Base-by-base conservation (phyloP, 2,888 invertebrate genomes). In the Rhagonycha lutea region DNA sequence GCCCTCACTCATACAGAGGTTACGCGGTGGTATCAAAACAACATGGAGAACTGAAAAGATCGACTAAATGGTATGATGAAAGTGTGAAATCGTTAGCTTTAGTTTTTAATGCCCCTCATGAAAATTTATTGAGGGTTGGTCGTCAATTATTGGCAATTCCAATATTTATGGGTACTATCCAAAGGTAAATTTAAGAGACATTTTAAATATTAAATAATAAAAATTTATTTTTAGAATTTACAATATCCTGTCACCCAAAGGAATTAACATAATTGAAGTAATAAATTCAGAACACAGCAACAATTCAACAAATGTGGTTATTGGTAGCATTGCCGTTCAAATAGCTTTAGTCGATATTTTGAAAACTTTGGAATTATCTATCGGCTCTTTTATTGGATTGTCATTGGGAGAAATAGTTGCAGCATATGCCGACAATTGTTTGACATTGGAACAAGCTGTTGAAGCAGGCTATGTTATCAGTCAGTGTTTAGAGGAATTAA, bases 401-500 rank as follows among this genome's bases (percentile, higher is more conserved):
- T 97, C 97, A 5, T 94, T 95, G 0, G 98, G 98, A 12, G 97
- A 98, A 86, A 89, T 98, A 2, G 95, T 94, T 0, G 96, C 97
- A 86, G 97, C 95, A 0, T 98, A 98, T 88, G 96, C 95, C 5
- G 97, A 98, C 85, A 95, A 95, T 0, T 93, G 94, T 78, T 91
- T 98, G 79, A 95, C 95, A 0, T 91, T 94, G 0, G 94, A 96
- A 82, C 94, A 97, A 88, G 93, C 94, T 10, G 28, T 78, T 3
- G 9, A 68, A 10, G 18, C 14, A 26, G 73, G 73, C 3, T 73
- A 28, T 47, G 29, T 61, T 18, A 67, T 76, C 12, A 14, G 14
- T 24, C 63, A 65, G 3, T 7, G 63, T 14, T 65, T 65, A 10
- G 8, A 10, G 3, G 63, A 65, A 12, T 26, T 65, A n/a, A n/a